Conservation (phyloP, 2,797 vertebrate genomes). For the Onychomys arenicola region DNA sequence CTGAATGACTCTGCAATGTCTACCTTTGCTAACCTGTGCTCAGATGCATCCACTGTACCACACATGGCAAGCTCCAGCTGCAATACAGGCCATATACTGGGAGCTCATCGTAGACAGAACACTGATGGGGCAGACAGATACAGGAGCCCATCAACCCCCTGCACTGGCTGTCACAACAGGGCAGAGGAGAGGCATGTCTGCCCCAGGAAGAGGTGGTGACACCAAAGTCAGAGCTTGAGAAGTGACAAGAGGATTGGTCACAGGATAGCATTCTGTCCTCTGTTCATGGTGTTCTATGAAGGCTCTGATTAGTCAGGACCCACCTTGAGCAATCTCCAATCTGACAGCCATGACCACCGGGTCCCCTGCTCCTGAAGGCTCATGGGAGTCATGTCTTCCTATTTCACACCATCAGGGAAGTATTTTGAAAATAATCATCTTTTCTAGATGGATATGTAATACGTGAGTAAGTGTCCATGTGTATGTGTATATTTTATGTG, state of each 20-base stretch:
- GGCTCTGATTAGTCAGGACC: not conserved
- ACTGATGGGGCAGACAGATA: not conserved
- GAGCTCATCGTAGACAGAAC: not conserved
- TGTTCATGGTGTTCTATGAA: not conserved
- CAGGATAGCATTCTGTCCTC: not conserved
- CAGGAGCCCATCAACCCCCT: not conserved
- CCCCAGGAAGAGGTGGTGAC: accelerated
- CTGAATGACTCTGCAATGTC: not conserved
- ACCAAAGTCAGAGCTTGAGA: not conserved
- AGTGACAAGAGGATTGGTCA: not conserved
- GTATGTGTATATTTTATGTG: not conserved
- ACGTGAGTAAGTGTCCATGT: not conserved
- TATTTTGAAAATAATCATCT: not conserved
- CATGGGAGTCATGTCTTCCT: not conserved
- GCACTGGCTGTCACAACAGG: not conserved
- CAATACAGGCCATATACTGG: not conserved
- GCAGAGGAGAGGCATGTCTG: not conserved
- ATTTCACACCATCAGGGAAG: not conserved
- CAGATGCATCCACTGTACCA: not conserved
- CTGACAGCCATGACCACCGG: too few species aligned
- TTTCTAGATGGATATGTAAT: not conserved
- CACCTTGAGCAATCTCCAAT: not conserved
- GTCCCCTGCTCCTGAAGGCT: not conserved
- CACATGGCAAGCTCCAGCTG: not conserved
- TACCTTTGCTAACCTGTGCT: not conserved